A percentile compares a stretch with the other conserved stretches of the same genome.
Conservation (phyloP, 2,888 invertebrate species). For the Caenorhabditis sinica region DNA sequence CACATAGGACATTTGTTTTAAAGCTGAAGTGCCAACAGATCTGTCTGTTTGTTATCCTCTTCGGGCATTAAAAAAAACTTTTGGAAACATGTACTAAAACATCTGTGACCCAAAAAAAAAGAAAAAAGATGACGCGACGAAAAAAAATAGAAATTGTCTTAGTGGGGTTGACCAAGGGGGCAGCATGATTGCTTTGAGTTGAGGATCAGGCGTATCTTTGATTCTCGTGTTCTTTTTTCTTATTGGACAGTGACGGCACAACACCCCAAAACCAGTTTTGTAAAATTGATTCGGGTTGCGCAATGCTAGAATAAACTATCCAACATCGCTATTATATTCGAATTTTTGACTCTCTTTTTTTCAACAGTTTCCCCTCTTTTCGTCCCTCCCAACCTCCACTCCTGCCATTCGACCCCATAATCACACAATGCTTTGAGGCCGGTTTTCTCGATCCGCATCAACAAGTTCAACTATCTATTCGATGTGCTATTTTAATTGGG, state of each 20-base stretch:
- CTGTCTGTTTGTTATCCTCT: background rate
- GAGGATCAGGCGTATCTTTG: slow-evolving; percentile 61
- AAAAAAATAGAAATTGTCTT: slow-evolving; percentile 27
- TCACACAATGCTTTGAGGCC: slow-evolving; percentile 64
- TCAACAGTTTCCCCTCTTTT: background rate
- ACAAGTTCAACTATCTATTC: slow-evolving; percentile 68
- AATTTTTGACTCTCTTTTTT: slow-evolving; percentile 52
- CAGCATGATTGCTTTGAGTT: slow-evolving; percentile 59
- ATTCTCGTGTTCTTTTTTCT: slow-evolving; percentile 62
- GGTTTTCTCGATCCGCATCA: slow-evolving; percentile 69
- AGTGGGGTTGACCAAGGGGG: slow-evolving; percentile 32
- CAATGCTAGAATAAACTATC: slow-evolving; percentile 67
- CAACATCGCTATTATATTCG: slow-evolving; percentile 66
- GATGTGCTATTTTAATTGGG: slow-evolving; percentile 66
- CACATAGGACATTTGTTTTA: slow-evolving; percentile 1
- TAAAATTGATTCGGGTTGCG: slow-evolving; percentile 69
- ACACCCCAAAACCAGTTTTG: slow-evolving; percentile 66
- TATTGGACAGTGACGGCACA: slow-evolving; percentile 53
- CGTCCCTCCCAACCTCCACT: slow-evolving; percentile 14
- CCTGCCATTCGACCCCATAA: slow-evolving; percentile 62
- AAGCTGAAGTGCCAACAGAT: slow-evolving; percentile 9
- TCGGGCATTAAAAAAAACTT: background rate
- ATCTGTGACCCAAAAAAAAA: slow-evolving; percentile 16
- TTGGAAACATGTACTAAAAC: slow-evolving; percentile 11
- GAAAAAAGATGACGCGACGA: background rate